A percentile compares a stretch with the other conserved stretches of the same genome.
phyloP scores from a whole-genome alignment of 2,888 invertebrate species.

The Pheosia tremula region DNA sequence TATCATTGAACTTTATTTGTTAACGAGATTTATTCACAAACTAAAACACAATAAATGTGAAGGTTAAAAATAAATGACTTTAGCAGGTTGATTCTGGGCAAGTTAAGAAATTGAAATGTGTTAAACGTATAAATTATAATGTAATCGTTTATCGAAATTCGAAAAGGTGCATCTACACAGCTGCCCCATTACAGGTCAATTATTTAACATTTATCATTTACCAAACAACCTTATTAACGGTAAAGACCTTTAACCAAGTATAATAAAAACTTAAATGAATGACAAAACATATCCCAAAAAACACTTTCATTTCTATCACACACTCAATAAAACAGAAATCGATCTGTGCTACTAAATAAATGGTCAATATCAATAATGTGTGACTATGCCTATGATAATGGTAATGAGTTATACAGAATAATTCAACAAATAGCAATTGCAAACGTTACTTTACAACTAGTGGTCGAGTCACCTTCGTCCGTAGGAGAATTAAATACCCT shows the following conservation, averaged over 20 bases:
- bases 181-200: not conserved
- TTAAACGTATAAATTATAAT: not conserved
- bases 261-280: not conserved
- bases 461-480: too few species aligned
- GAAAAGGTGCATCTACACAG: constrained; percentile 1
- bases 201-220: not conserved
- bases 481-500: too few species aligned
- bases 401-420: too few species aligned
- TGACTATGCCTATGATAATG: too few species aligned
- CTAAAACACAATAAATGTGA: not conserved
- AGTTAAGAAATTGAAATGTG: not conserved
- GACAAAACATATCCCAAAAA: not conserved
- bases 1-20: too few species aligned
- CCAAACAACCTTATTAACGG: not conserved
- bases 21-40: too few species aligned
- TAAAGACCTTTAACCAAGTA: not conserved
- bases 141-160: not conserved
- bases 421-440: too few species aligned
- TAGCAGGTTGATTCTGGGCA: not conserved
- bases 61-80: not conserved
- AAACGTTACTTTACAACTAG: too few species aligned
- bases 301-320: too few species aligned
- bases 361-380: too few species aligned
- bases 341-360: too few species aligned
- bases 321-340: too few species aligned